phyloP scores from a whole-genome alignment of 2,113 vertebrate species.

The Anoplopoma fimbria region DNA sequence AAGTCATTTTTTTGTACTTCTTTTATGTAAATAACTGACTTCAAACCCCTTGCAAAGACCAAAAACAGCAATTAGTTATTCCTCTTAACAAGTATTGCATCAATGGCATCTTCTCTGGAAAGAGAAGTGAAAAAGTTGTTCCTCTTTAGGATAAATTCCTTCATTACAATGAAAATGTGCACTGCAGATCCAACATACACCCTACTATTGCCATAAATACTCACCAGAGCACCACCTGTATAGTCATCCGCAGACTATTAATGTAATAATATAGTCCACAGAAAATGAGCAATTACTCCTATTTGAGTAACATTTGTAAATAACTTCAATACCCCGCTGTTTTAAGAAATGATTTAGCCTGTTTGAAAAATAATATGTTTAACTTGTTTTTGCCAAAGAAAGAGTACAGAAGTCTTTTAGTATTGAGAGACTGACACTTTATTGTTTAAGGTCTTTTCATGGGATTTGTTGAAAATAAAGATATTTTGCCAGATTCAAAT shows the following conservation, averaged over 20 bases:
- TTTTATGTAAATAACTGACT: background rate
- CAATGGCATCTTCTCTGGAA: background rate
- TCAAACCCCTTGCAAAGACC: constrained; percentile 1
- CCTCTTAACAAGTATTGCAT: background rate
- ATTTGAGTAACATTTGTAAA: background rate
- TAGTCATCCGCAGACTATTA: background rate
- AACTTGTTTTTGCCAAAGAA: background rate
- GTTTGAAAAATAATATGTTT: background rate
- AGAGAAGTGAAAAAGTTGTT: background rate
- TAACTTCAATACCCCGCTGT: background rate
- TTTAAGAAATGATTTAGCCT: background rate
- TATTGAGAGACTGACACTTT: background rate
- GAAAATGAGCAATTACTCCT: background rate
- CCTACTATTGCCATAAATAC: background rate
- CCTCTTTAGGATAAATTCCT: background rate
- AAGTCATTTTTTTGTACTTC: too few species aligned
- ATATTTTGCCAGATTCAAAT: background rate
- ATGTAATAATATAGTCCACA: background rate
- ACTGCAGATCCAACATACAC: background rate
- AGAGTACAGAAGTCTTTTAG: background rate
- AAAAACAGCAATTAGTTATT: background rate
- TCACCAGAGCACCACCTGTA: background rate
- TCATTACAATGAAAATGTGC: background rate
- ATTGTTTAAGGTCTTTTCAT: background rate
- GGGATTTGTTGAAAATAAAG: background rate